Percentiles rank a stretch among this genome's conserved stretches.
These are phyloP conservation scores for Drosophila paucipuncta DNA, from an alignment of 2,888 invertebrate genomes.

Conservation along the genomic window DNA sequence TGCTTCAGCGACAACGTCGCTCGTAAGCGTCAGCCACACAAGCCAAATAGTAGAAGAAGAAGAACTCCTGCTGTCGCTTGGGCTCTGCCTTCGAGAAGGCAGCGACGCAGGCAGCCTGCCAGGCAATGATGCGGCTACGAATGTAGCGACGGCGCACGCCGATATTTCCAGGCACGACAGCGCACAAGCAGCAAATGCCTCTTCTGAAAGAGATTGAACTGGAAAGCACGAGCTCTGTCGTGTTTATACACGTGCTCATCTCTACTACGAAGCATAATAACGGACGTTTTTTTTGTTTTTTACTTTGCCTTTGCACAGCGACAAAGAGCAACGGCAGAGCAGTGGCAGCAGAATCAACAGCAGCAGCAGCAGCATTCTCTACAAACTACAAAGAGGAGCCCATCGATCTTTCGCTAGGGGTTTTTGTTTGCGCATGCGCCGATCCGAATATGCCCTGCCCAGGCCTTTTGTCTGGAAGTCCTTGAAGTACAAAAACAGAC, in stretches of 20 bases:
- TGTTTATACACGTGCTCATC: slow-evolving; percentile 26
- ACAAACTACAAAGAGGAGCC: slow-evolving; percentile 52
- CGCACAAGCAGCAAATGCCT: slow-evolving; percentile 5
- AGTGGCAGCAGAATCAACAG: slow-evolving; percentile 17
- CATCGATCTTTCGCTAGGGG: slow-evolving; percentile 54
- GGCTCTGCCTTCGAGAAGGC: slow-evolving; percentile 39
- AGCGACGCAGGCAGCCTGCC: slow-evolving; percentile 51
- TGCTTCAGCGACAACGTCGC: slow-evolving; percentile 68
- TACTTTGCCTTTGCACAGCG: slow-evolving; percentile 43
- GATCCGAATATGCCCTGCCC: slow-evolving; percentile 55
- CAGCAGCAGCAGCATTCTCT: slow-evolving; percentile 27
- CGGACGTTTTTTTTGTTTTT: slow-evolving; percentile 52
- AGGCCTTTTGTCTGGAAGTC: slow-evolving; percentile 13
- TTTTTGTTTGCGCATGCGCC: slow-evolving; percentile 47
- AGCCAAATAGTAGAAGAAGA: slow-evolving; percentile 40
- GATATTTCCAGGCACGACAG: slow-evolving; percentile 22
- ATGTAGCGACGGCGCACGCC: slow-evolving; percentile 24
- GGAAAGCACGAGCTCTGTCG: slow-evolving; percentile 5
- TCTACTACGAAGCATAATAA: slow-evolving; percentile 45
- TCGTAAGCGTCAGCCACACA: slow-evolving; percentile 64
- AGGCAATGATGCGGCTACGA: slow-evolving; percentile 35
- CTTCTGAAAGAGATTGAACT: neutral
- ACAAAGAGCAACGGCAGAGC: slow-evolving; percentile 20
- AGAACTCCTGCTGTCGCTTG: slow-evolving; percentile 36
- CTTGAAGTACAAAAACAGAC: slow-evolving; percentile 16